Evolutionary conservation across 92 coral and sea anemone species (phyloP).

Genomic region (Desmophyllum pertusum): DNA sequence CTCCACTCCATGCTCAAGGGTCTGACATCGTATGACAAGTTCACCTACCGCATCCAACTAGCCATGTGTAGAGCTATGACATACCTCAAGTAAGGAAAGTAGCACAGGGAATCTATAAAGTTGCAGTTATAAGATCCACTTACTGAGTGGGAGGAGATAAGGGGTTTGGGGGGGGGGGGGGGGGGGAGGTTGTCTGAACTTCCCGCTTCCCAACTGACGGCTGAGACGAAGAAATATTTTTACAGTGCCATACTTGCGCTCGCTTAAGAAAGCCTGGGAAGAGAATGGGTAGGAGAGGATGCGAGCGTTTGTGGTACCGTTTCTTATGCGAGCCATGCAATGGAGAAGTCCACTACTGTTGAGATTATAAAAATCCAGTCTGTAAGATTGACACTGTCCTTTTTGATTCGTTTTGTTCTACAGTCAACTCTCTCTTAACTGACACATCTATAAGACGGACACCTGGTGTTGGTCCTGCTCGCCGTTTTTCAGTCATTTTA

Average conservation of each 20-base stretch:
- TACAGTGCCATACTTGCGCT: too few species aligned
- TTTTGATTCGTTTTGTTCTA: not conserved
- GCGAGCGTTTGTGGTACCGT: too few species aligned
- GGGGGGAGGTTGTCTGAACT: too few species aligned
- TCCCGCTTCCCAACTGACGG: too few species aligned
- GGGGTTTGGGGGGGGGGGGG: too few species aligned
- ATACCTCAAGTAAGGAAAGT: slow-evolving; percentile 65
- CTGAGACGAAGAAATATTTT: too few species aligned
- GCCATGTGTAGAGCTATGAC: slow-evolving; percentile 98
- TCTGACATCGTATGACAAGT: slow-evolving; percentile 84
- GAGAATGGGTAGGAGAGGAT: too few species aligned
- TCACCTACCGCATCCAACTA: slow-evolving; percentile 91
- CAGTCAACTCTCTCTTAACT: slow-evolving; percentile 12
- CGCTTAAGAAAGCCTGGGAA: too few species aligned
- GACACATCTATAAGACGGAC: slow-evolving; percentile 50
- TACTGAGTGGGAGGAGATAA: too few species aligned
- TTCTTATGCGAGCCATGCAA: too few species aligned
- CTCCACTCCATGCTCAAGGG: slow-evolving; percentile 87
- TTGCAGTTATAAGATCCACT: not conserved
- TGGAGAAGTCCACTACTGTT: not conserved
- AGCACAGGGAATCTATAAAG: not conserved
- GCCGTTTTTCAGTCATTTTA: too few species aligned
- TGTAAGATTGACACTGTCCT: not conserved
- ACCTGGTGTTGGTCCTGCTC: slow-evolving; percentile 59
- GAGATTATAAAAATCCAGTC: not conserved